Conservation (phyloP, 1,140 invertebrate species). For the Ceratina japonica region DNA sequence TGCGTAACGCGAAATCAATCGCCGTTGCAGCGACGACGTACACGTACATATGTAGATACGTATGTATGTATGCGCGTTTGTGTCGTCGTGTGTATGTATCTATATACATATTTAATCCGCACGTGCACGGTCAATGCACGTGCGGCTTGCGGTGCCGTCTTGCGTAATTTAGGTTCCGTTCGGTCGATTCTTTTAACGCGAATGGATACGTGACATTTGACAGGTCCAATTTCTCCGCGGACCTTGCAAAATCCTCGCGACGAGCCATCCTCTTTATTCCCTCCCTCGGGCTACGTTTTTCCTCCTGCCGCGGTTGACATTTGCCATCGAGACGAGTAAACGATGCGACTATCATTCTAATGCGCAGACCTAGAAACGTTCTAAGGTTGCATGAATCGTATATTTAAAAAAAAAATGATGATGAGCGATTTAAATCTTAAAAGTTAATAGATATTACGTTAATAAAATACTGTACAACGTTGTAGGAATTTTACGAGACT, state of each 20-base stretch:
- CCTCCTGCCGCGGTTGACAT: conserved; percentile 37
- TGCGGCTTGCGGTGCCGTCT: conserved; percentile 38
- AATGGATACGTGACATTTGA: conserved; percentile 58
- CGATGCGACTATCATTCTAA: too few relatives aligned
- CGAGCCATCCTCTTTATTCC: neutral
- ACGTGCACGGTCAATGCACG: conserved; percentile 3
- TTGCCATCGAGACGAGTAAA: conserved; percentile 16
- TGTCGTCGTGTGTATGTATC: neutral
- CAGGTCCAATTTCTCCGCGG: conserved; percentile 42
- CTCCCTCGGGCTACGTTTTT: conserved; percentile 23
- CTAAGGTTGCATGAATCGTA: too few relatives aligned
- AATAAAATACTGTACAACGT: too few relatives aligned
- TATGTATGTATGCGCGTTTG: too few relatives aligned
- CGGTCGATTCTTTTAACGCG: conserved; percentile 49
- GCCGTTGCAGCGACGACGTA: conserved; percentile 45
- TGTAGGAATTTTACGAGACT: too few relatives aligned
- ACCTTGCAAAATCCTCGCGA: conserved; percentile 42
- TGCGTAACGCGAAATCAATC: conserved; percentile 61
- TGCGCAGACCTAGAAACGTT: too few relatives aligned
- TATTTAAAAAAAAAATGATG: too few relatives aligned
- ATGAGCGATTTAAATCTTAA: too few relatives aligned
- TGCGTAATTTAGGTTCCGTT: conserved; percentile 35
- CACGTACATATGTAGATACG: too few relatives aligned
- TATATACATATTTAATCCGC: too few relatives aligned
- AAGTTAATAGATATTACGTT: too few relatives aligned